phyloP scores from a whole-genome alignment of 1,140 invertebrate species.

The Aphis craccivora region DNA sequence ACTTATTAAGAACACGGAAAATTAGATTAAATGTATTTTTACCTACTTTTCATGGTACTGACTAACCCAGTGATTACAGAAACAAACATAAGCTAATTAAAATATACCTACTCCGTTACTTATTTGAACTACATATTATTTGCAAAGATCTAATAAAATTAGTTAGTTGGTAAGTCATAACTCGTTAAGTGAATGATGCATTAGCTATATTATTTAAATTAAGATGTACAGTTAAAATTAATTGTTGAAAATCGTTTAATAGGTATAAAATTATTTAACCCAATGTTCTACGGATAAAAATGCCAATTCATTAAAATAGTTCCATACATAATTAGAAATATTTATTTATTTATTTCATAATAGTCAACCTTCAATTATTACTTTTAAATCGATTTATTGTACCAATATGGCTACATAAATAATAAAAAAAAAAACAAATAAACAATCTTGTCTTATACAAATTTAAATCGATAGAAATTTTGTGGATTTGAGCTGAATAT shows the following conservation, averaged over 20 bases:
- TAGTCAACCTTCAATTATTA: slow-evolving; percentile 23
- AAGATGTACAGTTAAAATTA: background rate
- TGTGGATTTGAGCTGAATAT: background rate
- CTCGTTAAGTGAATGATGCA: background rate
- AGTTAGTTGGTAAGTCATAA: background rate
- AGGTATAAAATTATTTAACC: background rate
- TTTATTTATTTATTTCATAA: background rate
- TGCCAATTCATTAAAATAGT: background rate
- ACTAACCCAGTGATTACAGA: slow-evolving; percentile 27
- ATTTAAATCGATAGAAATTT: background rate
- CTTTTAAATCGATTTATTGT: background rate
- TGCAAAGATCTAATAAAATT: background rate
- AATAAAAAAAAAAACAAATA: background rate
- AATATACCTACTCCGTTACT: background rate
- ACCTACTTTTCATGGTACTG: background rate
- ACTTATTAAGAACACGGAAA: background rate
- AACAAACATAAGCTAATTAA: slow-evolving; percentile 34
- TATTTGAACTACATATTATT: slow-evolving; percentile 40
- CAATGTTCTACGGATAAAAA: background rate
- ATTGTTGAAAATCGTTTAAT: background rate
- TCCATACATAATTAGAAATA: background rate
- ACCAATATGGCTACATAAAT: background rate
- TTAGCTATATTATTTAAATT: background rate
- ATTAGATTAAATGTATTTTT: background rate
- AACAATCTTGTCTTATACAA: background rate